Conservation (phyloP, 2,797 vertebrate genomes). For the Florisuga fusca region DNA sequence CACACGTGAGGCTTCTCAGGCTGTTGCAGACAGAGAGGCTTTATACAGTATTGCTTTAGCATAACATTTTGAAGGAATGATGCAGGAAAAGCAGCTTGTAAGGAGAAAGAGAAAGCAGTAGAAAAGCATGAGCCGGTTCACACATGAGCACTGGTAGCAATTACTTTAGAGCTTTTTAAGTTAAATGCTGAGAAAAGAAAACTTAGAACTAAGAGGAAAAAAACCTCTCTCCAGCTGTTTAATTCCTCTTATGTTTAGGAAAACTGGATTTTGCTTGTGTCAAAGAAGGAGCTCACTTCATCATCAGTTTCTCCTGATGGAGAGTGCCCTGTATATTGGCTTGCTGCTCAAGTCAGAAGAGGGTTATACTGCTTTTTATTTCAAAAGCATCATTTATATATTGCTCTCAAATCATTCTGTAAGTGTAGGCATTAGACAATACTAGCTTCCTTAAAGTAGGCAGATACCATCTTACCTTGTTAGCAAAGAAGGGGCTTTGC, state of each 20-base stretch:
- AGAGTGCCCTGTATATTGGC: not conserved
- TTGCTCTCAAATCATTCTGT: not conserved
- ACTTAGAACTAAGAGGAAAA: not conserved
- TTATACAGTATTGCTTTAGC: not conserved
- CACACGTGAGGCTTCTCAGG: not conserved
- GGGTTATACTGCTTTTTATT: not conserved
- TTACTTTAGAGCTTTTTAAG: not conserved
- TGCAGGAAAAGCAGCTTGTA: not conserved
- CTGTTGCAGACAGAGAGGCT: not conserved
- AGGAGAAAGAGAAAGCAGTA: not conserved
- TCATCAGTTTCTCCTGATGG: not conserved
- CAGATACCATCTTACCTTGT: not conserved
- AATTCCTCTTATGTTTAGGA: not conserved
- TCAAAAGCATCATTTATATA: not conserved
- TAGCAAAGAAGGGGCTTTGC: not conserved
- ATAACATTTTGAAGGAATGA: not conserved
- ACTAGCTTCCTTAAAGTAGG: not conserved
- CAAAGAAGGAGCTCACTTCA: not conserved
- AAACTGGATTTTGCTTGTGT: not conserved
- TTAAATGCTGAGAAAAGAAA: slow-evolving; percentile 13
- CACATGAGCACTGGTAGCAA: not conserved
- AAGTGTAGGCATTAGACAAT: not conserved
- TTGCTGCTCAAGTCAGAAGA: not conserved
- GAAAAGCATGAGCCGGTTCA: not conserved
- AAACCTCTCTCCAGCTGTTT: slow-evolving; percentile 15